phyloP scores from a whole-genome alignment of 2,888 invertebrate genomes.

The Ferdinandea cuprea region DNA sequence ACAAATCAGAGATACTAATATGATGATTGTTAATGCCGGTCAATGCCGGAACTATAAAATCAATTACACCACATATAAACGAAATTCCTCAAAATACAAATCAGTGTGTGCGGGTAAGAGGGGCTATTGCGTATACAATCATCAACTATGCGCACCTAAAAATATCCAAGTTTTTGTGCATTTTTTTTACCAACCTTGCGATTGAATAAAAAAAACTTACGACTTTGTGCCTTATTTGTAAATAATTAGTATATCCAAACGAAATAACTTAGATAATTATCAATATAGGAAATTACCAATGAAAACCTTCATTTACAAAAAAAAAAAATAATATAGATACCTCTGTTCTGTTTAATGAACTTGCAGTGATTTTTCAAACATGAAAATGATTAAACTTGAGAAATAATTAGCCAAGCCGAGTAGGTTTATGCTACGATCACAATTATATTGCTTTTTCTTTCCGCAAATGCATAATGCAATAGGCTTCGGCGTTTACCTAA shows the following conservation, averaged over 20 bases:
- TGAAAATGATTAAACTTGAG: constrained; percentile 1
- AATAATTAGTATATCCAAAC: background rate
- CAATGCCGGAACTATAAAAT: background rate
- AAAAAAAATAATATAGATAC: no score
- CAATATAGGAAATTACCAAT: background rate
- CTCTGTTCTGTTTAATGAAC: background rate
- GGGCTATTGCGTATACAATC: no score
- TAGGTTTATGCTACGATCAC: no score
- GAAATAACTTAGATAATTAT: background rate
- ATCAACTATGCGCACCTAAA: no score
- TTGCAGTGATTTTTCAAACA: background rate
- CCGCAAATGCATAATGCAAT: no score
- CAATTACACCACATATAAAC: background rate
- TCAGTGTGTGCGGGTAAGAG: no score
- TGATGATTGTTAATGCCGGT: background rate
- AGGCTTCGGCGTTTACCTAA: no score
- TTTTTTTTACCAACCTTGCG: no score
- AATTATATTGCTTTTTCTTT: no score
- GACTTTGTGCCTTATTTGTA: background rate
- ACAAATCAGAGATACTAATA: background rate
- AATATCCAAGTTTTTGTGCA: no score
- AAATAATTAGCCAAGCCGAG: background rate
- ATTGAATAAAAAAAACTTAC: no score
- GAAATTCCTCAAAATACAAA: background rate
- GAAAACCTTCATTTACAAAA: background rate